Conservation (phyloP, 1,140 invertebrate species). For the Andrena cerasifolii region DNA sequence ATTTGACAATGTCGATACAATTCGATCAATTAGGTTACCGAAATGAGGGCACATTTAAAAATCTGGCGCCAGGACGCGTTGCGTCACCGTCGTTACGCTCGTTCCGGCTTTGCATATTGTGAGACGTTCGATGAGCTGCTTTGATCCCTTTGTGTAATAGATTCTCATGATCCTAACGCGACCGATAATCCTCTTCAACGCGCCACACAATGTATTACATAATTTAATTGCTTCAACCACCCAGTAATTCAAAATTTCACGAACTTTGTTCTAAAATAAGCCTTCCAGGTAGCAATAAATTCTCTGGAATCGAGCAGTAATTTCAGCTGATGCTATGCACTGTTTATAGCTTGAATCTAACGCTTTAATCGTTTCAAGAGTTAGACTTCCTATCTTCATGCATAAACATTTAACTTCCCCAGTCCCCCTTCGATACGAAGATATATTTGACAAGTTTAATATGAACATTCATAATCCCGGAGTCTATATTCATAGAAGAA, state of each 20-base stretch:
- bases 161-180: not conserved
- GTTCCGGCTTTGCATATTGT: not conserved
- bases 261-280: not conserved
- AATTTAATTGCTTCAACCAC: constrained; percentile 1
- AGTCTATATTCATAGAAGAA: no score
- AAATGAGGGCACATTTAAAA: constrained; percentile 42
- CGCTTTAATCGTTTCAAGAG: no score
- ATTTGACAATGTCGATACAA: constrained; percentile 54
- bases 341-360: no score
- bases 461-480: no score
- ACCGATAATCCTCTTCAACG: not conserved
- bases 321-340: no score
- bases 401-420: no score
- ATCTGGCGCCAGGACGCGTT: constrained; percentile 37
- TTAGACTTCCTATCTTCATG: no score
- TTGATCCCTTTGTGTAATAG: not conserved
- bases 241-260: not conserved
- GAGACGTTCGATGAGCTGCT: not conserved
- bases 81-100: not conserved
- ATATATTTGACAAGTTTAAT: no score
- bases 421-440: no score
- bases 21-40: constrained; percentile 9
- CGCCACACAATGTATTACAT: not conserved
- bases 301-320: no score
- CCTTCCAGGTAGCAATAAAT: no score